phyloP scores from a whole-genome alignment of 2,888 invertebrate genomes.

The Drosophila tanythrix region DNA sequence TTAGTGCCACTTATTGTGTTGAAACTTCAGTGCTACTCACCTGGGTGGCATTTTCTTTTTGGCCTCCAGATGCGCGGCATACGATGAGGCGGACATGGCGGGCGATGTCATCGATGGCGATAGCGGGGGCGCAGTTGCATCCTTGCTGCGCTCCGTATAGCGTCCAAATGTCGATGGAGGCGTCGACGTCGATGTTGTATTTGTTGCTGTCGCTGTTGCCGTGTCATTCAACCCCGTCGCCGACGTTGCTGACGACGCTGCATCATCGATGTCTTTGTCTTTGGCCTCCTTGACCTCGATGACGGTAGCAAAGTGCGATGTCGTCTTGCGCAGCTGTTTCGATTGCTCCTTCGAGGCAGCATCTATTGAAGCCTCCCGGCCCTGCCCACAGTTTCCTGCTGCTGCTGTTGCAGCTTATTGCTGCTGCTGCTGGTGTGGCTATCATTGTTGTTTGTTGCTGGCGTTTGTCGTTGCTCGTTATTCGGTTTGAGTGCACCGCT shows the following conservation, averaged over 20 bases:
- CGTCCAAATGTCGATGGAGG: constrained; percentile 81
- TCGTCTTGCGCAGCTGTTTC: constrained; percentile 65
- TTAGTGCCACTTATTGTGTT: neutral
- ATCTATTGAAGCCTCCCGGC: constrained; percentile 11
- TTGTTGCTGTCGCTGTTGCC: constrained; percentile 10
- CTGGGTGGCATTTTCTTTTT: constrained; percentile 89
- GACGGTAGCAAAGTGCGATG: constrained; percentile 91
- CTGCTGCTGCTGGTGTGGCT: constrained; percentile 29
- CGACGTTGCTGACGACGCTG: neutral
- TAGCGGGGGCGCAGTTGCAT: constrained; percentile 83
- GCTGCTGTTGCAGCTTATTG: constrained; percentile 25
- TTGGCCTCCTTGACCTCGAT: constrained; percentile 94
- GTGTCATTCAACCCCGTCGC: constrained; percentile 7
- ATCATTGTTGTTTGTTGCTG: constrained; percentile 26
- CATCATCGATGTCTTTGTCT: constrained; percentile 74
- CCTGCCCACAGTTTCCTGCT: neutral
- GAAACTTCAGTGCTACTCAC: constrained; percentile 77
- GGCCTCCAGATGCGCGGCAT: constrained; percentile 85
- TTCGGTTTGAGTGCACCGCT: constrained; percentile 49
- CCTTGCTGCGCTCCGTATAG: constrained; percentile 78
- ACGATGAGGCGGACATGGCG: constrained; percentile 85
- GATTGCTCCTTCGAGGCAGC: constrained; percentile 40
- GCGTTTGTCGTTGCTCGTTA: constrained; percentile 42
- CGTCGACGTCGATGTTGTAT: constrained; percentile 47
- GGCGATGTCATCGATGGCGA: constrained; percentile 82